A percentile compares a stretch with the other conserved stretches of the same genome.
Conservation (phyloP, 2,888 invertebrate species). For the Dastarcus helophoroides region DNA sequence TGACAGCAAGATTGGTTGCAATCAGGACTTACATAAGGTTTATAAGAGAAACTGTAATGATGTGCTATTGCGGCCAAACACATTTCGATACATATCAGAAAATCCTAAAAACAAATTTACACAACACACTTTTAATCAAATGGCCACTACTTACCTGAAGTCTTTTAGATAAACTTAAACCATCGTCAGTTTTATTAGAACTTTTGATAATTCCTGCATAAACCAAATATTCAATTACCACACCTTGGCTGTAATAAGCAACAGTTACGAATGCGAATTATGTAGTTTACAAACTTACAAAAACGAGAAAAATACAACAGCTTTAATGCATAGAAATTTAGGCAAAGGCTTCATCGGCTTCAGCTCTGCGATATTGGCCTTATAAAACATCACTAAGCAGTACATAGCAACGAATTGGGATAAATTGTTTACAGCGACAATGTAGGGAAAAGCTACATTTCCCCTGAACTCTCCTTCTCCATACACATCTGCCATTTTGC, state of each 20-base stretch:
- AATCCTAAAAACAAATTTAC: conserved; percentile 67
- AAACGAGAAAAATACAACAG: conserved; percentile 95
- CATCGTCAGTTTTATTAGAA: conserved; percentile 56
- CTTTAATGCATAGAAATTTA: conserved; percentile 94
- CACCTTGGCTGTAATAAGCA: conserved; percentile 68
- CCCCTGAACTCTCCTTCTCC: conserved; percentile 84
- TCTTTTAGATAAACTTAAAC: conserved; percentile 67
- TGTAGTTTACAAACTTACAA: conserved; percentile 61
- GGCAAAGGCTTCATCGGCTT: conserved; percentile 88
- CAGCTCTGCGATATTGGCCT: conserved; percentile 75
- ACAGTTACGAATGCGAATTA: conserved; percentile 6
- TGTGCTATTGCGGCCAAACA: conserved; percentile 91
- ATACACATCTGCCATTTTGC: conserved; percentile 74
- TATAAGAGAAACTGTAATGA: conserved; percentile 91
- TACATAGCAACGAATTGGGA: conserved; percentile 97
- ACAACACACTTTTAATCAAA: conserved; percentile 1
- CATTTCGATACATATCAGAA: conserved; percentile 96
- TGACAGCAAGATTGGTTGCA: conserved; percentile 48
- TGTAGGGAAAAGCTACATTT: conserved; percentile 79
- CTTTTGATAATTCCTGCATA: conserved; percentile 71
- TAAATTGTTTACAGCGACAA: conserved; percentile 75
- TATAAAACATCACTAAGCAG: conserved; percentile 86
- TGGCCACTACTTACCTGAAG: conserved; percentile 50
- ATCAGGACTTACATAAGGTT: conserved; percentile 56
- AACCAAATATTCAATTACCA: conserved; percentile 76